Evolutionary conservation across 2,888 invertebrate species (phyloP).

Genomic region (Latrodectus hesperus): DNA sequence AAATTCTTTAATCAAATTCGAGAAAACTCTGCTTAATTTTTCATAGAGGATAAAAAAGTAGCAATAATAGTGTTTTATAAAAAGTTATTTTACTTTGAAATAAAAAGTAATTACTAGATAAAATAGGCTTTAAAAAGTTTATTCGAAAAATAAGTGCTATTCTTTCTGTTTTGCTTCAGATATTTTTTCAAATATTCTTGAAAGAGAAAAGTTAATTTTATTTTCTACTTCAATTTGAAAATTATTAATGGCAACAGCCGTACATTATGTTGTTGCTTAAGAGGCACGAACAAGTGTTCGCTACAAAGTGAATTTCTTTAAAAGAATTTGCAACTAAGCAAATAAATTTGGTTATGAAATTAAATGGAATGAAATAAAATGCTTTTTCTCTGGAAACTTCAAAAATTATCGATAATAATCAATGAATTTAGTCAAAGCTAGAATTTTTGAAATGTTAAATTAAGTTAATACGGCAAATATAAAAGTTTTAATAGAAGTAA

Average conservation of each 20-base stretch:
- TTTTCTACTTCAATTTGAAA: slow-evolving; percentile 24
- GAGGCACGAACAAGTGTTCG: background rate
- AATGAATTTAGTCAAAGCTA: background rate
- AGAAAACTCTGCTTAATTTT: slow-evolving; percentile 36
- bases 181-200: slow-evolving; percentile 5
- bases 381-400: background rate
- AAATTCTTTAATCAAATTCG: slow-evolving; percentile 44
- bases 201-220: slow-evolving; percentile 6
- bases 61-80: slow-evolving; percentile 7
- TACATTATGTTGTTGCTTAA: background rate
- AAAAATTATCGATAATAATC: background rate
- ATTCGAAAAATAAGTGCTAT: background rate
- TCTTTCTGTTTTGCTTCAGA: slow-evolving; percentile 5
- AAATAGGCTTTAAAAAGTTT: slow-evolving; percentile 14
- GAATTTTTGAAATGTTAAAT: too few species aligned
- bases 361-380: slow-evolving; percentile 14
- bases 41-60: slow-evolving; percentile 6
- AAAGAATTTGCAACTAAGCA: slow-evolving; percentile 1
- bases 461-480: too few species aligned
- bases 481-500: too few species aligned
- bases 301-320: background rate
- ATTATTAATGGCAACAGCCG: slow-evolving; percentile 27
- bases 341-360: slow-evolving; percentile 12
- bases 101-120: slow-evolving; percentile 53
- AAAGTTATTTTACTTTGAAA: slow-evolving; percentile 40